Base-by-base conservation (phyloP, 2,113 vertebrate genomes). In the Myiozetetes cayanensis region DNA sequence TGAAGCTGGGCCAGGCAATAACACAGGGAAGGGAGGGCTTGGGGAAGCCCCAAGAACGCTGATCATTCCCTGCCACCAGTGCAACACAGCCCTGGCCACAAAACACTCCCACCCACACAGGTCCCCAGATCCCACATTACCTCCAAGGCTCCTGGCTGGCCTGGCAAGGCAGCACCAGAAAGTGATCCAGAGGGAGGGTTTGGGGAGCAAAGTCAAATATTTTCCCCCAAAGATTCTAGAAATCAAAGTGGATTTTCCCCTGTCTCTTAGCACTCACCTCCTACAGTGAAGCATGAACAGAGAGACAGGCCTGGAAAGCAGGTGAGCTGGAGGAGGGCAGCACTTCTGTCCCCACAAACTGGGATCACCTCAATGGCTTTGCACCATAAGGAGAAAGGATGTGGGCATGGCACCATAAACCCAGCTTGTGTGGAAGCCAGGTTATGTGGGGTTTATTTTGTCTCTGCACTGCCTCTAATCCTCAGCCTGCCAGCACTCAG, bases 391-490 rank as follows among this genome's bases (percentile, higher is more conserved):
- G 58, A 43, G 47, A 72, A 85, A 78, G 83, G 72, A 73, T 0
- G 41, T 2, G 37, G 53, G 37, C 50, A 35, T 4, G 7, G 62
- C 78, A 70, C 70, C 61, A 3, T 0, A 19, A 10, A 81, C 22
- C 0, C 4, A 94, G 80, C 59, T 66, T 37, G 22, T 15, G 46
- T 6, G 67, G 56, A 67, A 85, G 81, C 23, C 73, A 59, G 71
- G 11, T 73, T 5, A 67, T 12, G 46, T 65, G 53, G 74, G 62
- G 47, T 35, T 12, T 82, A 28, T 53, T 89, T 6, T 62, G 78
- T 66, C 41, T 73, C 79, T 59, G 83, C 25, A 3, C 58, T n/a
- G 89, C 86, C 33, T 31, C 86, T 90, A 66, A 93, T 73, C 89
- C 83, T n/a, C 82, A 70, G 46, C 65, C 81, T 91, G 52, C 71